phyloP scores from a whole-genome alignment of 2,888 invertebrate genomes.

The Saturnia japonica region DNA sequence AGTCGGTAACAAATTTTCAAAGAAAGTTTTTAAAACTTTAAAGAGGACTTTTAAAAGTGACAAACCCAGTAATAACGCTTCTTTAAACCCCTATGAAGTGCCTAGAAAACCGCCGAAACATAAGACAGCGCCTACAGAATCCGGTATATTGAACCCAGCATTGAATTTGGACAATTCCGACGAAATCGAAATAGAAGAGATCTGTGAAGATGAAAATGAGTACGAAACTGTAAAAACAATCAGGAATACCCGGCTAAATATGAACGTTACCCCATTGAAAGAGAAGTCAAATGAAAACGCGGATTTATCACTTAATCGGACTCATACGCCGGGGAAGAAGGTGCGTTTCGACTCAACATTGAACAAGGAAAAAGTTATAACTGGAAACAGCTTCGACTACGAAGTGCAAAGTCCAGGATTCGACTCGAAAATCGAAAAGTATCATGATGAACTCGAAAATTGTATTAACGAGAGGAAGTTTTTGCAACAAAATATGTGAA shows the following conservation, averaged over 20 bases:
- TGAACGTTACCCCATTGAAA: conserved; percentile 70
- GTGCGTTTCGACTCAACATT: conserved; percentile 76
- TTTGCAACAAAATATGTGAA: conserved; percentile 67
- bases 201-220: conserved; percentile 63
- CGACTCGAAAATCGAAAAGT: conserved; percentile 73
- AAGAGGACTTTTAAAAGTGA: conserved; percentile 73
- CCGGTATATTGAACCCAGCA: conserved; percentile 73
- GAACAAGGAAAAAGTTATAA: conserved; percentile 74
- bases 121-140: conserved; percentile 54
- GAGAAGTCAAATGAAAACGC: conserved; percentile 53
- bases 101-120: conserved; percentile 64
- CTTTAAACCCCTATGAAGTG: conserved; percentile 75
- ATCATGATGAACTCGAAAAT: conserved; percentile 77
- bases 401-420: conserved; percentile 73
- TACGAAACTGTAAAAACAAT: conserved; percentile 74
- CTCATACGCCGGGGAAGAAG: conserved; percentile 69
- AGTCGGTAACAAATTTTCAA: conserved; percentile 69
- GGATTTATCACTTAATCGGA: conserved; percentile 58
- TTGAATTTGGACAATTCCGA: conserved; percentile 72
- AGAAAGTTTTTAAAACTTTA: conserved; percentile 71
- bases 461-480: conserved; percentile 78
- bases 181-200: conserved; percentile 71
- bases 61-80: conserved; percentile 55
- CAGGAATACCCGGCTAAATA: conserved; percentile 68
- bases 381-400: conserved; percentile 75